Percentiles rank a stretch among this genome's conserved stretches.
Evolutionary conservation across 2,113 vertebrate species (phyloP).

Genomic region (Numenius arquata): DNA sequence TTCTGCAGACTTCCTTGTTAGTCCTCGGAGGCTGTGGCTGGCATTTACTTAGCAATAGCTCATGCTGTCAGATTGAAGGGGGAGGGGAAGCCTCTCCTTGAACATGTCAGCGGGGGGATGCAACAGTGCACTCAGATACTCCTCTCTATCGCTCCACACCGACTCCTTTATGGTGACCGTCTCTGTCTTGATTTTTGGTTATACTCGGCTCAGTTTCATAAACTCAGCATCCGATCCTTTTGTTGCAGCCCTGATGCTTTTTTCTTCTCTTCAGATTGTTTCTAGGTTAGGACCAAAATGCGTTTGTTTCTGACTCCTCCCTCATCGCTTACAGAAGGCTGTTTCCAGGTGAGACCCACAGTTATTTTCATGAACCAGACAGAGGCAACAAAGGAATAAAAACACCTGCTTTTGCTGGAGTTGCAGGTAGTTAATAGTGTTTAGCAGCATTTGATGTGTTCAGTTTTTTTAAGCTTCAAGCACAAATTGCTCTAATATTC

Average conservation of each 20-base stretch:
- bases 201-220: neutral
- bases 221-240: neutral
- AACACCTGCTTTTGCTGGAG: neutral
- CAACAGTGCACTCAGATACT: neutral
- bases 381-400: neutral
- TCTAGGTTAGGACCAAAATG: neutral
- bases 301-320: neutral
- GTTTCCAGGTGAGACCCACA: neutral
- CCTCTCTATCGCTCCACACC: neutral
- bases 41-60: conserved; percentile 50
- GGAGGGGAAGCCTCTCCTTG: conserved; percentile 38
- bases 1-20: conserved; percentile 61
- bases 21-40: conserved; percentile 52
- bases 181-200: neutral
- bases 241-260: neutral
- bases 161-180: neutral
- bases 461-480: neutral
- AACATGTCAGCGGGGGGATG: neutral
- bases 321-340: neutral
- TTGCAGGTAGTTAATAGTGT: neutral
- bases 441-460: neutral
- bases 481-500: neutral
- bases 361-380: neutral
- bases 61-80: conserved; percentile 29
- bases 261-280: neutral